Evolutionary conservation across 2,113 vertebrate species (phyloP).

Genomic region (Amphilophus citrinellus): DNA sequence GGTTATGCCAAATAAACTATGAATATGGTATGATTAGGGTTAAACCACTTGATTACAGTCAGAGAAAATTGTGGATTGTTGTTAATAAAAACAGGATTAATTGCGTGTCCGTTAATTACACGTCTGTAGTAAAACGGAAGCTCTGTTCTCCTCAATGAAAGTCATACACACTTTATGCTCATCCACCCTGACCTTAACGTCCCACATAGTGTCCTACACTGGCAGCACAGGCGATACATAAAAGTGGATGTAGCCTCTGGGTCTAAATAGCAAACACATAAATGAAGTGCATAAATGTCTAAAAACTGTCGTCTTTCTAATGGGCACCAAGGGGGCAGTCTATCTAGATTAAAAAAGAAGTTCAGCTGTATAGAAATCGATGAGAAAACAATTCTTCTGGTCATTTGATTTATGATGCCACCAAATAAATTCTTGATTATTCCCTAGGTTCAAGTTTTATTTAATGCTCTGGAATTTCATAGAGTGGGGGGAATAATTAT

Average conservation of each 20-base stretch:
- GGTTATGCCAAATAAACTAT: not conserved
- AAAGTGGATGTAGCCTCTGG: not conserved
- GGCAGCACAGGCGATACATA: not conserved
- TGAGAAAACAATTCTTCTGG: too few relatives aligned
- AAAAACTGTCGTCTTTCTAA: too few relatives aligned
- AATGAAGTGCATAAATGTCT: too few relatives aligned
- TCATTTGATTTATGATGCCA: too few relatives aligned
- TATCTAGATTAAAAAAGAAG: too few relatives aligned
- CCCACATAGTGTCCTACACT: not conserved
- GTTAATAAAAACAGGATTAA: slow-evolving; percentile 8
- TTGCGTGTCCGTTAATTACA: not conserved
- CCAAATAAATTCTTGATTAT: too few relatives aligned
- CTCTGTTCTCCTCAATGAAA: not conserved
- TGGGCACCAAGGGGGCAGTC: too few relatives aligned
- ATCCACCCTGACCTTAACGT: not conserved
- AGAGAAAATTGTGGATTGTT: slow-evolving; percentile 14
- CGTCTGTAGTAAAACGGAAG: not conserved
- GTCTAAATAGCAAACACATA: not conserved
- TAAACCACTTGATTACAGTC: not conserved
- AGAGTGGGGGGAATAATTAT: too few relatives aligned
- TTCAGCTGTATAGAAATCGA: too few relatives aligned
- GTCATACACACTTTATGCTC: not conserved
- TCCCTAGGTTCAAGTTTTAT: too few relatives aligned
- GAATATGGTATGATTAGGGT: slow-evolving; percentile 8
- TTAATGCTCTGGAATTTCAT: too few relatives aligned